Conservation (phyloP, 2,888 invertebrate genomes). For the Drosophila meridiana region DNA sequence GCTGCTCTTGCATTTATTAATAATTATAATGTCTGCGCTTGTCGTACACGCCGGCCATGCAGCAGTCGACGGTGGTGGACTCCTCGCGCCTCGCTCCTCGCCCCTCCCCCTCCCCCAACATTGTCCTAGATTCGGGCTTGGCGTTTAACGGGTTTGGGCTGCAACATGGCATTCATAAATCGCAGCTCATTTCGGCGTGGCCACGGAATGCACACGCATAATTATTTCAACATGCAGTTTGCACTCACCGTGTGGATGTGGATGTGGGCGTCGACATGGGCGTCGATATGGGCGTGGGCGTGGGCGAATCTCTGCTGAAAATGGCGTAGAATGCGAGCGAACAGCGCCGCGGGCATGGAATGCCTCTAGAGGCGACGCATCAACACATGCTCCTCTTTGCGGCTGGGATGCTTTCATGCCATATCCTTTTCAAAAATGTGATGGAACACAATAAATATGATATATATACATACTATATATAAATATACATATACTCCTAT, state of each 20-base stretch:
- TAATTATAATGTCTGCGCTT: conserved; percentile 79
- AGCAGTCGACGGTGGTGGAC: too few relatives aligned
- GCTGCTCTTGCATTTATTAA: conserved; percentile 75
- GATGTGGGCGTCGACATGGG: neutral
- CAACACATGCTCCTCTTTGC: conserved; percentile 27
- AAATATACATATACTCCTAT: neutral
- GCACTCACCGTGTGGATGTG: conserved; percentile 21
- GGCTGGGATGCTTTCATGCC: conserved; percentile 16
- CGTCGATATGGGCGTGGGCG: neutral
- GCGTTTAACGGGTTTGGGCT: conserved; percentile 17
- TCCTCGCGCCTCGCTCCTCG: neutral
- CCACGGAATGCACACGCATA: conserved; percentile 82
- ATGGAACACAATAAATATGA: neutral
- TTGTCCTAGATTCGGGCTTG: conserved; percentile 25
- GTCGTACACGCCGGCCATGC: conserved; percentile 55
- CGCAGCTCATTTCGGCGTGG: conserved; percentile 80
- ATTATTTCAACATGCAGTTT: conserved; percentile 75
- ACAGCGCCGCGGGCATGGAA: conserved; percentile 14
- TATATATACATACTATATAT: neutral
- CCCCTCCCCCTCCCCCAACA: neutral
- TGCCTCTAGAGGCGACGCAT: conserved; percentile 38
- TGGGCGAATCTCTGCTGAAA: conserved; percentile 21
- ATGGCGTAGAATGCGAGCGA: conserved; percentile 29
- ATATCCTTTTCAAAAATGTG: conserved; percentile 6
- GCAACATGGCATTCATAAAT: conserved; percentile 73